Conservation (phyloP, 2,113 vertebrate species). For the Mastomys coucha region DNA sequence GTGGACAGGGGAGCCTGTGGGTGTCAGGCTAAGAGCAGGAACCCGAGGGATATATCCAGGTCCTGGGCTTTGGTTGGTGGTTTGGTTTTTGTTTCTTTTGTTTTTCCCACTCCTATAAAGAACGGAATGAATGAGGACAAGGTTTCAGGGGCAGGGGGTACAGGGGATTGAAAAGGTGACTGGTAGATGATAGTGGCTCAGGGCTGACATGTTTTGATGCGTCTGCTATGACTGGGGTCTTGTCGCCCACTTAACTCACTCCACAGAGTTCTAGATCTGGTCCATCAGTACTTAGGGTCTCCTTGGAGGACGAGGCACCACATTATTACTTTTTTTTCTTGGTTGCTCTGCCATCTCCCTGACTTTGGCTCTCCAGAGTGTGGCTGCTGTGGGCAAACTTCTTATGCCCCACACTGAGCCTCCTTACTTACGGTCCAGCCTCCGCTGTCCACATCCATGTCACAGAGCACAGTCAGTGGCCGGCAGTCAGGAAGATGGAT, state of each 20-base stretch:
- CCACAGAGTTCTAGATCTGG: background rate
- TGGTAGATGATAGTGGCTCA: background rate
- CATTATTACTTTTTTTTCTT: background rate
- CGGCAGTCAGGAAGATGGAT: background rate
- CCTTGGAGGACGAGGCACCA: background rate
- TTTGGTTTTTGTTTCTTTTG: background rate
- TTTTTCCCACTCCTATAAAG: background rate
- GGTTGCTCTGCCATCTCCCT: background rate
- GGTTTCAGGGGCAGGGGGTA: background rate
- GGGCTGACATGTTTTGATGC: background rate
- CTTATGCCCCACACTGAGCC: background rate
- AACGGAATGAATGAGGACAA: background rate
- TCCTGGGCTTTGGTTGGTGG: background rate
- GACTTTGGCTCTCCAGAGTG: background rate
- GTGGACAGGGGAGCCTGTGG: background rate
- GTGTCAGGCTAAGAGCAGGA: background rate
- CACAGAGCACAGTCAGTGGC: background rate
- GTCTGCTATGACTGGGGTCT: background rate
- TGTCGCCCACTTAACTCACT: background rate
- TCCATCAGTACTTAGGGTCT: background rate
- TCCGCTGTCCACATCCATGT: background rate
- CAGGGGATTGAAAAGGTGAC: background rate
- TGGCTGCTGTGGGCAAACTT: background rate
- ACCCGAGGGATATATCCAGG: accelerated
- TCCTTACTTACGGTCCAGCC: background rate